Percentiles rank a stretch among this genome's conserved stretches.
phyloP scores from a whole-genome alignment of 2,888 invertebrate genomes.

The Ferdinandea cuprea region DNA sequence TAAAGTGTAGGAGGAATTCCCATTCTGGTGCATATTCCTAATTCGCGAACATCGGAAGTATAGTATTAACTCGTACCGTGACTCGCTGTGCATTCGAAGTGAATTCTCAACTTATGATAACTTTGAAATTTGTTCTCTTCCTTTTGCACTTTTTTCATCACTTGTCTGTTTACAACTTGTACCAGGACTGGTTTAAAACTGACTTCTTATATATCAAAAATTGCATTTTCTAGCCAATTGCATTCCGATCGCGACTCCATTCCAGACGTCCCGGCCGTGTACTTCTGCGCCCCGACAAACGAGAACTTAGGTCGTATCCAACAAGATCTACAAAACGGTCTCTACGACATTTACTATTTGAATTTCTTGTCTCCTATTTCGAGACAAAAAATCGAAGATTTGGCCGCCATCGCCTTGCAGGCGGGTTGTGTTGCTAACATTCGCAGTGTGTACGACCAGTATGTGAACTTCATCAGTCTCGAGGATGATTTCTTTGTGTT shows the following conservation, averaged over 20 bases:
- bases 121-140: no score
- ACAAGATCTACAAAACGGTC: slow-evolving; percentile 93
- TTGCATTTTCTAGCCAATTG: slow-evolving; percentile 87
- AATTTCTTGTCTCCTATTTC: slow-evolving; percentile 98
- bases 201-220: no score
- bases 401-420: slow-evolving; percentile 96
- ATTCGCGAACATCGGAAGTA: no score
- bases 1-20: no score
- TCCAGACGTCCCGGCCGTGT: slow-evolving; percentile 99
- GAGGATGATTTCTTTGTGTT: slow-evolving; percentile 99
- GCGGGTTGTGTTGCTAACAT: slow-evolving; percentile 95
- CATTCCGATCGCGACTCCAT: slow-evolving; percentile 96
- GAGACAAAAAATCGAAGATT: slow-evolving; percentile 95
- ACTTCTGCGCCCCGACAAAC: slow-evolving; percentile 97
- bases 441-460: slow-evolving; percentile 98
- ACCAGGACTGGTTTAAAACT: no score
- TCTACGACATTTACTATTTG: slow-evolving; percentile 97
- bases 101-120: no score
- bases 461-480: slow-evolving; percentile 98
- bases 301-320: slow-evolving; percentile 97
- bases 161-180: no score
- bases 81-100: no score
- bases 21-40: no score
- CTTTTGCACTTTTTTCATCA: no score
- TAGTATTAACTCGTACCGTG: no score